phyloP scores from a whole-genome alignment of 2,888 invertebrate species.

The Lochmaea crataegi region DNA sequence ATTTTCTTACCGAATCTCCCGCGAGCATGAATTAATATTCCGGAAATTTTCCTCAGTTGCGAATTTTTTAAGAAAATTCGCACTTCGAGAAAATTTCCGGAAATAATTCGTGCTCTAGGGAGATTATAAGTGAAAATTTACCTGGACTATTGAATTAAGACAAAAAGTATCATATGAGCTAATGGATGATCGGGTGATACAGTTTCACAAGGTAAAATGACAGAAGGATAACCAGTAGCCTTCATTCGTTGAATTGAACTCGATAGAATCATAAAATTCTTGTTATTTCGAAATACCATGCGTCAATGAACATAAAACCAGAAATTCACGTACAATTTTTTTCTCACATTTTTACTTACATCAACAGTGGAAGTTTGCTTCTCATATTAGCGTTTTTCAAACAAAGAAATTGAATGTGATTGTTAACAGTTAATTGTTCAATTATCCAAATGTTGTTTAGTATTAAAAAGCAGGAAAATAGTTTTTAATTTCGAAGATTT shows the following conservation, averaged over 20 bases:
- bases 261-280: slow-evolving; percentile 6
- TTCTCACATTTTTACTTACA: background rate
- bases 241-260: slow-evolving; percentile 12
- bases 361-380: background rate
- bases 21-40: no score
- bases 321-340: background rate
- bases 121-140: no score
- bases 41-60: no score
- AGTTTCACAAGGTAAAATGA: slow-evolving; percentile 27
- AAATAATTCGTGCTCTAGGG: no score
- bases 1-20: no score
- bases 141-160: slow-evolving; percentile 1
- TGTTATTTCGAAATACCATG: slow-evolving; percentile 6
- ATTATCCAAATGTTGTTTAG: no score
- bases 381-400: background rate
- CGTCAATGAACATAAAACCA: slow-evolving; percentile 8
- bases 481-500: no score
- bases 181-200: slow-evolving; percentile 23
- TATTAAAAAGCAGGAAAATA: no score
- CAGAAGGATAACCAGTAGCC: slow-evolving; percentile 24
- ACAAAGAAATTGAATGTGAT: background rate
- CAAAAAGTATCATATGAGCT: background rate
- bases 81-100: no score
- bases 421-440: no score
- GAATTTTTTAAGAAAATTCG: no score